These are phyloP conservation scores for Geococcyx californianus DNA, from an alignment of 2,113 vertebrate species.

Conservation along the genomic window DNA sequence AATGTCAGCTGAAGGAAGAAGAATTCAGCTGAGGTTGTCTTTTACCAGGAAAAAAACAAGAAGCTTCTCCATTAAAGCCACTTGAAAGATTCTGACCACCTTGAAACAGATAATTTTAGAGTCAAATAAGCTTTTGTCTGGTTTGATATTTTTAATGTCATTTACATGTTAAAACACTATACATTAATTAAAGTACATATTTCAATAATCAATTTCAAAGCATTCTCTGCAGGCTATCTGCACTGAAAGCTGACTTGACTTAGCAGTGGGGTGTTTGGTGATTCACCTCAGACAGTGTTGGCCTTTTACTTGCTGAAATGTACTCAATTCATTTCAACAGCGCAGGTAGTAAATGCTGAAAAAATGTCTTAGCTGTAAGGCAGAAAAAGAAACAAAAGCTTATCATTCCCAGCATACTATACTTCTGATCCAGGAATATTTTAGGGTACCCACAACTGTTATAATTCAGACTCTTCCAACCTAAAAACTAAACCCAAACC, in stretches of 20 bases:
- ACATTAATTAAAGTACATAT: neutral
- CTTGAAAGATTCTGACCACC: neutral
- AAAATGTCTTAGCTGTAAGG: neutral
- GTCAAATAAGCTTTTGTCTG: neutral
- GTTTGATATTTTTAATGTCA: neutral
- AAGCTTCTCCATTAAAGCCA: neutral
- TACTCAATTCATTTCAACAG: neutral
- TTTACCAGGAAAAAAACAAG: neutral
- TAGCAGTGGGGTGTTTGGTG: neutral
- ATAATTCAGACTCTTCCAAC: neutral
- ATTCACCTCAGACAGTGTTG: neutral
- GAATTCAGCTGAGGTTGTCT: neutral
- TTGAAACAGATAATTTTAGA: neutral
- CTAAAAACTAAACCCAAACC: neutral
- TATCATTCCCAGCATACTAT: neutral
- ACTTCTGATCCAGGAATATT: neutral
- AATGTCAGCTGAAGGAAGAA: neutral
- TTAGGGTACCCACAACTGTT: neutral
- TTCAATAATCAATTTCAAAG: neutral
- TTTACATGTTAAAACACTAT: neutral
- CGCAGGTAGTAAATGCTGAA: neutral
- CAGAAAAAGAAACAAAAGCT: neutral
- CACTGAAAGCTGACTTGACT: neutral
- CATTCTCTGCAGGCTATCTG: neutral
- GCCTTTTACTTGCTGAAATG: neutral